These are phyloP conservation scores for Hyperopisus bebe DNA, from an alignment of 2,113 vertebrate species.

Conservation along the genomic window DNA sequence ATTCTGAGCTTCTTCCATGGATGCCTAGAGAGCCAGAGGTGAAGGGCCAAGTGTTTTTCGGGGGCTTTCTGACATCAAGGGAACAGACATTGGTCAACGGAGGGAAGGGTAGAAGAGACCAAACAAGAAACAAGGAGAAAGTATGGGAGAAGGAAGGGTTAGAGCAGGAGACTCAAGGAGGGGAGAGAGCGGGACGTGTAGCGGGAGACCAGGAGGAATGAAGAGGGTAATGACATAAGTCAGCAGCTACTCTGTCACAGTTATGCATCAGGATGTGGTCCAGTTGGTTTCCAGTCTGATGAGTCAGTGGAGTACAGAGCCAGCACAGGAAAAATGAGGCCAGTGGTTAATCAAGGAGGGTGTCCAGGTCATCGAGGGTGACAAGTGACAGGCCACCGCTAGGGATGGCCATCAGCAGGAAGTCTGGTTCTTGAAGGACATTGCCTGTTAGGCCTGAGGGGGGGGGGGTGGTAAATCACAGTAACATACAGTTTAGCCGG, in stretches of 20 bases:
- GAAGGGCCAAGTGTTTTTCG: not conserved
- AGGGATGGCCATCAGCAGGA: not conserved
- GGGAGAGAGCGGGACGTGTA: not conserved
- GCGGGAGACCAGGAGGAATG: not conserved
- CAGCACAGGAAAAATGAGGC: not conserved
- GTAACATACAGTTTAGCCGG: not conserved
- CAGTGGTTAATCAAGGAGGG: not conserved
- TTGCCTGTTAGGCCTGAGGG: not conserved
- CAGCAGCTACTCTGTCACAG: not conserved
- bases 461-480: not conserved
- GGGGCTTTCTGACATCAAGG: not conserved
- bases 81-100: not conserved
- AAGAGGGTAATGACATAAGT: not conserved
- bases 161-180: not conserved
- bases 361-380: not conserved
- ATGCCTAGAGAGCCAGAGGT: not conserved
- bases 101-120: not conserved
- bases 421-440: not conserved
- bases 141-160: not conserved
- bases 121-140: not conserved
- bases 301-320: not conserved
- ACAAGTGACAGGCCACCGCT: not conserved
- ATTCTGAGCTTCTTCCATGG: not conserved
- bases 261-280: not conserved
- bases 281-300: not conserved